Evolutionary conservation across 2,888 invertebrate genomes (phyloP), one percentile per base, ranked within the genome.

Genomic region (Strigamia maritima): DNA sequence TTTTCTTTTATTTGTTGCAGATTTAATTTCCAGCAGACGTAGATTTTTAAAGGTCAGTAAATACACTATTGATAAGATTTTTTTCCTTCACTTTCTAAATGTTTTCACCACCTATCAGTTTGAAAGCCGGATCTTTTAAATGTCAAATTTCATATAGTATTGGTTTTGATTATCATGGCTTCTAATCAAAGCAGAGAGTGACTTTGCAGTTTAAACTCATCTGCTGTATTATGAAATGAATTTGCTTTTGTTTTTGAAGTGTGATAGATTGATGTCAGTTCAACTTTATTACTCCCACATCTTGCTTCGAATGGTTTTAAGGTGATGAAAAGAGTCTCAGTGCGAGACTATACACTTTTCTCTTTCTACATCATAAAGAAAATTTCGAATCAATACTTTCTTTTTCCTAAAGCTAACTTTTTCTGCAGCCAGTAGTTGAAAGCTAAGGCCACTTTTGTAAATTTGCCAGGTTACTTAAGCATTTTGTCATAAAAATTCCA

Each of bases 371-470:
- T 26, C 54, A 19, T 19, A 19, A 70, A 70, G n/a, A 70, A 70
- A 70, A 70, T 16, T 70, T 70, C 16, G 28, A 70, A 70, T 70
- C 70, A 70, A 70, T 70, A 70, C 26, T 70, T 70, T 70, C 28
- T 70, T 70, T 70, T 70, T n/a, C 28, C 70, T 26, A 12, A 65
- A 65, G 60, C 60, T n/a, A 16, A 22, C 22, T 70, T 70, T 26
- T 70, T 28, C 70, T 70, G 7, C n/a, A n/a, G 1, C 14, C 70
- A 70, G 19, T 22, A 70, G 70, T 28, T 44, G 24, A 49, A 70
- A 40, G 40, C 44, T 77, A n/a, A 28, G 40, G 77, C 77, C 77
- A 77, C n/a, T 77, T 77, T 77, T 77, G 77, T 77, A 49, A 77
- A 77, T 77, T 49, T 77, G 77, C 28, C 26, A 28, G 77, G 24